A percentile compares a stretch with the other conserved stretches of the same genome.
Evolutionary conservation across 2,113 vertebrate genomes (phyloP).

Genomic region (Theropithecus gelada): DNA sequence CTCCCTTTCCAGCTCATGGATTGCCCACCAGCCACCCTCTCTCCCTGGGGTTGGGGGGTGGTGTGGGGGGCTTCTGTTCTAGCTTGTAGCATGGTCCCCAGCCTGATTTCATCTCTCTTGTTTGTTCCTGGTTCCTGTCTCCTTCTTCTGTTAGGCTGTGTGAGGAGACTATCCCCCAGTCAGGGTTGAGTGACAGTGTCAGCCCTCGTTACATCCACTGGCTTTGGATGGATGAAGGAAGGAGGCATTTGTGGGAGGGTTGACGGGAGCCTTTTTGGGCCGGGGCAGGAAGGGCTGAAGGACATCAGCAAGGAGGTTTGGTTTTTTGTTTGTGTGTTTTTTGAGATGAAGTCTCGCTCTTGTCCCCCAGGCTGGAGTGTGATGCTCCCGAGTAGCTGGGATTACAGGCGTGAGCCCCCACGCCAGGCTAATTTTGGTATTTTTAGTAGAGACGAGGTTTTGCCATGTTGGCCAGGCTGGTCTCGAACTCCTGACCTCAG

Average conservation of each 20-base stretch:
- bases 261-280: not conserved
- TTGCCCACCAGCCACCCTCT: not conserved
- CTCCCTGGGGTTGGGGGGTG: not conserved
- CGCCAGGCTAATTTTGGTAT: no score
- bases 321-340: not conserved
- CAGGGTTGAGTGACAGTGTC: not conserved
- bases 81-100: not conserved
- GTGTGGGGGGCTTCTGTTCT: not conserved
- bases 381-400: no score
- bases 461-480: no score
- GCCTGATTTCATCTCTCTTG: not conserved
- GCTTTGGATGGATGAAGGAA: not conserved
- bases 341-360: no score
- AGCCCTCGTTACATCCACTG: rapidly evolving
- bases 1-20: rapidly evolving
- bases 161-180: not conserved
- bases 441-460: no score
- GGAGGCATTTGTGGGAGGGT: not conserved
- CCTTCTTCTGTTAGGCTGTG: not conserved
- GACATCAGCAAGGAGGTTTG: not conserved
- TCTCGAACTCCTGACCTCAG: no score
- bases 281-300: not conserved
- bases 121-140: not conserved
- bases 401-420: no score
- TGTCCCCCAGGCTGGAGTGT: no score